Conservation (phyloP, 1,140 invertebrate species). For the Drosophila mojavensis region DNA sequence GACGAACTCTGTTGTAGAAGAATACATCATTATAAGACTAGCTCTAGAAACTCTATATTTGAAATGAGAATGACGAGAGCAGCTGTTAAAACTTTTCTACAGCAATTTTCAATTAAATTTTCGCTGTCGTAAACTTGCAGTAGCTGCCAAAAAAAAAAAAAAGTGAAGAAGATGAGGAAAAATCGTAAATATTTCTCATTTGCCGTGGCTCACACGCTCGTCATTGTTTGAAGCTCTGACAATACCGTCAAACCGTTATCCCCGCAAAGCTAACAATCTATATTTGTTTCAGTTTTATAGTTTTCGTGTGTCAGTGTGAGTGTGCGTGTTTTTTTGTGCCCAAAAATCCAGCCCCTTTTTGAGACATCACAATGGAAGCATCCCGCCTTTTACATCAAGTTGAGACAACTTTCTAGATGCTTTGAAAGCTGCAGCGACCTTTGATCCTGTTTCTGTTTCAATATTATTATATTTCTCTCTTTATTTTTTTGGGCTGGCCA, state of each 20-base stretch:
- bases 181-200: constrained; percentile 37
- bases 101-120: constrained; percentile 9
- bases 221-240: constrained; percentile 19
- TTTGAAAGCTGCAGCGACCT: constrained; percentile 65
- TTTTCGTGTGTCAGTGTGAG: constrained; percentile 5
- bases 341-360: constrained; percentile 29
- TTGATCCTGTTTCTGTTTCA: constrained; percentile 54
- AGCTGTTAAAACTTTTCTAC: background rate
- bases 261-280: constrained; percentile 38
- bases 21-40: background rate
- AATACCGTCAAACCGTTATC: constrained; percentile 38
- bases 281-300: constrained; percentile 31
- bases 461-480: background rate
- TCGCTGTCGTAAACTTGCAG: constrained; percentile 1
- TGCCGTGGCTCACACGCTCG: constrained; percentile 31
- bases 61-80: background rate
- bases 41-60: background rate
- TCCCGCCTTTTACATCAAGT: constrained; percentile 49
- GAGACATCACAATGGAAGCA: constrained; percentile 58
- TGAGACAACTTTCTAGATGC: constrained; percentile 49
- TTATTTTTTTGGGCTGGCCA: constrained; percentile 16
- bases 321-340: constrained; percentile 40
- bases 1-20: too few species aligned
- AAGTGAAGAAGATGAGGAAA: background rate
- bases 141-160: background rate